Percentiles rank a stretch among this genome's conserved stretches.
Conservation (phyloP, 2,888 invertebrate species). For the Tupiocoris notatus region DNA sequence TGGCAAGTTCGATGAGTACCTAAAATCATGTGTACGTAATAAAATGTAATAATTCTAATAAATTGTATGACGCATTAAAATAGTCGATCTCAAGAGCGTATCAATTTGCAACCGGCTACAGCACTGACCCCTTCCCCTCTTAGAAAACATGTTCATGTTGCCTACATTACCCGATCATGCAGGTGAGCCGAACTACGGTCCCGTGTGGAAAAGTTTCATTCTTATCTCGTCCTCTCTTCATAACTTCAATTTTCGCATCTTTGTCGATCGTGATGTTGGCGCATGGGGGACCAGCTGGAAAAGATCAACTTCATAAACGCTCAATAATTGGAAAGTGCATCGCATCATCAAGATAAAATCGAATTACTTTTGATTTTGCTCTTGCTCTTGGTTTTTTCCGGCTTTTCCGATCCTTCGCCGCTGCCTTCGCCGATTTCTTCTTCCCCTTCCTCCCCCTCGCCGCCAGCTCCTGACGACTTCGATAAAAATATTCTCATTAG, state of each 20-base stretch:
- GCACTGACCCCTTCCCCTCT: too few relatives aligned
- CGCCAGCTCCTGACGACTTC: slow-evolving; percentile 44
- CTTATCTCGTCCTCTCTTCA: slow-evolving; percentile 69
- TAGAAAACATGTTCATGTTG: too few relatives aligned
- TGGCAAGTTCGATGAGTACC: slow-evolving; percentile 72
- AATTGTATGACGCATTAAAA: too few relatives aligned
- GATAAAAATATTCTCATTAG: background rate
- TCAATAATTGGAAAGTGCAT: background rate
- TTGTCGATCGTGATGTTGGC: slow-evolving; percentile 65
- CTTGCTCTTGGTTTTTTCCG: slow-evolving; percentile 42
- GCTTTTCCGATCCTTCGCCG: slow-evolving; percentile 42
- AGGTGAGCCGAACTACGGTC: slow-evolving; percentile 71
- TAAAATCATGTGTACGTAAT: too few relatives aligned
- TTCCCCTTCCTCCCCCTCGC: slow-evolving; percentile 51
- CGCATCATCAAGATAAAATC: too few relatives aligned
- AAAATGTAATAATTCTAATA: too few relatives aligned
- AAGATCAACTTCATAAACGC: background rate
- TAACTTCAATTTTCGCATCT: slow-evolving; percentile 67
- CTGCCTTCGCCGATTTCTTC: slow-evolving; percentile 53
- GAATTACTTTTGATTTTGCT: slow-evolving; percentile 32
- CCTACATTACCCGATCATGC: slow-evolving; percentile 53
- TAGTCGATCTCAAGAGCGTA: background rate
- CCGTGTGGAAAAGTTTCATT: slow-evolving; percentile 74
- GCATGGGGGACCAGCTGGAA: slow-evolving; percentile 58
- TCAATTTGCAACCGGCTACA: background rate